Evolutionary conservation across 2,888 invertebrate genomes (phyloP), one percentile per base, ranked within the genome.

Genomic region (Plebejus argus): DNA sequence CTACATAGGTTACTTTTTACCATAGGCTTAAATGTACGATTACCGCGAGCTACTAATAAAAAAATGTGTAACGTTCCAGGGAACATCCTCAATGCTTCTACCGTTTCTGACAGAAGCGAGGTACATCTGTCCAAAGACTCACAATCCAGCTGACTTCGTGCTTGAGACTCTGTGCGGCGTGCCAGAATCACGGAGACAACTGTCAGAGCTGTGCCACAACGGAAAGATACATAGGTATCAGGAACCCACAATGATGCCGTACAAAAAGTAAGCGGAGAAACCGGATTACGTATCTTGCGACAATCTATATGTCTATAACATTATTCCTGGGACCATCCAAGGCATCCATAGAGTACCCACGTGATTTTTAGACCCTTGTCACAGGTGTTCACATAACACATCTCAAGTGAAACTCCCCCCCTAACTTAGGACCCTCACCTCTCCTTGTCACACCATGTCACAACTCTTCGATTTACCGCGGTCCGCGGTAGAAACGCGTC

Each of bases 61-160:
- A n/a, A 23, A n/a, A 6, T 8, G n/a, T 45, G 18, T 20, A 58
- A 80, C 3, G 58, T 96, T 95, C 82, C 95, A 96, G 89, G 97
- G 97, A 20, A 94, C 95, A 1, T 95, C 96, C 0, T 90, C 93
- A 18, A 94, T 95, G n/a, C 89, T 97, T 5, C 95, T 97, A 0
- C 96, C 97, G 0, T 97, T 95, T 87, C 90, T 97, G 79, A 88
- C 95, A 1, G 94, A 95, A 77, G 92, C 95, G 45, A 96, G 96
- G 15, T 94, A 96, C 79, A 88, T 95, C 3, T 97, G 97, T 86
- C 97, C 97, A 3, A 95, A 95, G 18, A 97, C 96, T 49, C 96
- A 97, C 89, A 97, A 97, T 84, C 97, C 97, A 0, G 97, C 97
- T 1, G 97, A 97, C 89, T 97, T 96, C 86, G 95, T 91, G 71